Evolutionary conservation across 2,113 vertebrate species (phyloP).

Genomic region (Scomber scombrus): DNA sequence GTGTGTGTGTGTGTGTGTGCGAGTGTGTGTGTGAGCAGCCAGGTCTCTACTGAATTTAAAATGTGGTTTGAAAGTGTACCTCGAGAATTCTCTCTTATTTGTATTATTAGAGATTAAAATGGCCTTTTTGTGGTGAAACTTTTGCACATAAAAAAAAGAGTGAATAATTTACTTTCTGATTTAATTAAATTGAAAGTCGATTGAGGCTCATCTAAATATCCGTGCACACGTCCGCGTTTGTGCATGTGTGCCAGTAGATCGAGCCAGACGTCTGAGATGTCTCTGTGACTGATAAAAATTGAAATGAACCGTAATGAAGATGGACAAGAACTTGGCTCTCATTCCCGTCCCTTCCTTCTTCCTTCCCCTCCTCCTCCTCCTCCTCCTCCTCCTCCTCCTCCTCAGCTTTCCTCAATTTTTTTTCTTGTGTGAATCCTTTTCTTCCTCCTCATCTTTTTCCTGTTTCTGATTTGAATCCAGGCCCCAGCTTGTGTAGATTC

Average conservation of each 20-base stretch:
- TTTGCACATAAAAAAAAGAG: constrained; percentile 8
- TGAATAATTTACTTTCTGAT: constrained; percentile 39
- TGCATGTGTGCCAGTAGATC: constrained; percentile 41
- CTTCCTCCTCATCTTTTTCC: neutral
- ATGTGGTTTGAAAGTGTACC: constrained; percentile 6
- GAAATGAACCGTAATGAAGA: constrained; percentile 63
- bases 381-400: constrained; percentile 2
- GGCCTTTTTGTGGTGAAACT: constrained; percentile 14
- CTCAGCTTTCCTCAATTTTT: neutral
- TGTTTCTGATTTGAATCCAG: constrained; percentile 12
- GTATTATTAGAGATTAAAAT: constrained; percentile 20
- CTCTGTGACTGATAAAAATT: constrained; percentile 55
- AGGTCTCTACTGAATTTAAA: constrained; percentile 22
- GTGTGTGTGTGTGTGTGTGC: neutral
- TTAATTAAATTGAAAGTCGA: constrained; percentile 51
- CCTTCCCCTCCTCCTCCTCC: neutral
- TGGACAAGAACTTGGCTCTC: constrained; percentile 68
- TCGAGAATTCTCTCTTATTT: constrained; percentile 24
- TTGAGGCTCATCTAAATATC: constrained; percentile 37
- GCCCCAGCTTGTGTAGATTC: neutral
- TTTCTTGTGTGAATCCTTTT: constrained; percentile 7
- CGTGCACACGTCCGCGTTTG: constrained; percentile 27
- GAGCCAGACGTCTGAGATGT: constrained; percentile 50
- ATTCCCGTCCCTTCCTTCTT: neutral
- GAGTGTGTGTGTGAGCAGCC: neutral